A percentile compares a stretch with the other conserved stretches of the same genome.
phyloP scores from a whole-genome alignment of 1,140 invertebrate species.

The Bradynema listronoti region DNA sequence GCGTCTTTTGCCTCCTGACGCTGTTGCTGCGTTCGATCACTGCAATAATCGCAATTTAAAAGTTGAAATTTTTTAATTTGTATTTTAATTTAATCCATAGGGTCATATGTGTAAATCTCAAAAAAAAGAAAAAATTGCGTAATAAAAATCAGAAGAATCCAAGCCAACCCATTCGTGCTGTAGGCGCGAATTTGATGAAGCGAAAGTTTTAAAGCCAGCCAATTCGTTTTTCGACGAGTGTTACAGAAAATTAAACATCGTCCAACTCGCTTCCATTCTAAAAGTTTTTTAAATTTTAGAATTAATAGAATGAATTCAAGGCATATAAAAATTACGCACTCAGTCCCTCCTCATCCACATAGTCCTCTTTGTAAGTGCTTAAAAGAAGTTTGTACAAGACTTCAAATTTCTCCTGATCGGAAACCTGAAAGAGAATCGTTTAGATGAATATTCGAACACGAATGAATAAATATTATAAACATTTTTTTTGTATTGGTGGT shows the following conservation, averaged over 20 bases:
- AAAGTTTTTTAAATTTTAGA: conserved; percentile 4
- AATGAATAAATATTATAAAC: neutral
- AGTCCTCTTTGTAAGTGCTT: neutral
- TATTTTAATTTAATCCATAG: neutral
- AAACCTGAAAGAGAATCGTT: neutral
- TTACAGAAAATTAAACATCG: conserved; percentile 20
- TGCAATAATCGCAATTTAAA: too few relatives aligned
- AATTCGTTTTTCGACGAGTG: conserved; percentile 24
- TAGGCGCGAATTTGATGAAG: conserved; percentile 4
- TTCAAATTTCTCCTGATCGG: neutral
- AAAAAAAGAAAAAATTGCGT: neutral
- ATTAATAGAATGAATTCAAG: neutral
- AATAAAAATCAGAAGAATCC: neutral
- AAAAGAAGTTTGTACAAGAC: neutral
- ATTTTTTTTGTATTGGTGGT: neutral
- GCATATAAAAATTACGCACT: conserved; percentile 7
- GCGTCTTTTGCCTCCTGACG: conserved; percentile 16
- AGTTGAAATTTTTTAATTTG: neutral
- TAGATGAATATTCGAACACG: neutral
- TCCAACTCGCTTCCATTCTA: neutral
- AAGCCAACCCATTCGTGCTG: conserved; percentile 11
- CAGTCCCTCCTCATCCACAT: neutral
- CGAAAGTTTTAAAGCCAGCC: conserved; percentile 20
- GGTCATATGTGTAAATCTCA: too few relatives aligned
- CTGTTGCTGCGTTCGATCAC: conserved; percentile 19